Evolutionary conservation across 1,140 invertebrate genomes (phyloP).

Genomic region (Hyphantria cunea): DNA sequence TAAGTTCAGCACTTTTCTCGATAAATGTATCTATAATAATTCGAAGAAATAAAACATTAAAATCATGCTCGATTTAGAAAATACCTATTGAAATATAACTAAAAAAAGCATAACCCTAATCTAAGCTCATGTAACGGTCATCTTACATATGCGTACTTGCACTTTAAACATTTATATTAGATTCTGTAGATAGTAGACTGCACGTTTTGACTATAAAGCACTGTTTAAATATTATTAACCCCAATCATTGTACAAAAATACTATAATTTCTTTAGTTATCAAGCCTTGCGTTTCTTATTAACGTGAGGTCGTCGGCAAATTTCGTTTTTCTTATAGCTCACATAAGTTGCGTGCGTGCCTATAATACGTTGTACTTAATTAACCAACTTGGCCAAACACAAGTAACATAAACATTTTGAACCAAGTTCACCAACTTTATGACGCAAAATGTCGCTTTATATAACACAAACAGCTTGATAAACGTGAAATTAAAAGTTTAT

Average conservation of each 20-base stretch:
- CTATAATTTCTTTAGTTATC: background rate
- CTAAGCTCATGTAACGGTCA: no score
- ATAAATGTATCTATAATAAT: no score
- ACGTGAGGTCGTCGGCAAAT: conserved; percentile 15
- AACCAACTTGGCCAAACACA: conserved; percentile 53
- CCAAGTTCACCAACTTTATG: conserved; percentile 50
- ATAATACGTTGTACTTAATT: conserved; percentile 59
- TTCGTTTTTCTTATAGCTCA: conserved; percentile 41
- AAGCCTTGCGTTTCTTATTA: conserved; percentile 6
- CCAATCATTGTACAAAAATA: background rate
- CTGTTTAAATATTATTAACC: background rate
- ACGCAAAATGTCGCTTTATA: conserved; percentile 30
- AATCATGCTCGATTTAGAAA: no score
- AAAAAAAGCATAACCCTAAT: no score
- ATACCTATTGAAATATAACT: no score
- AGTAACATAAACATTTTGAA: conserved; percentile 57
- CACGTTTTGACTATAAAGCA: no score
- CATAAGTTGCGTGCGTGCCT: conserved; percentile 51
- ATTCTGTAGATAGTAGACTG: no score
- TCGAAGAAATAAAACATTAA: no score
- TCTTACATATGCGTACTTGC: no score
- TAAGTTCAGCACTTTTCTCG: no score
- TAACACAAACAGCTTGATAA: conserved; percentile 8
- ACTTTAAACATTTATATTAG: no score
- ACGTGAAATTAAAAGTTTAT: conserved; percentile 18